Evolutionary conservation across 2,888 invertebrate genomes (phyloP), one percentile per base, ranked within the genome.

Genomic region (Cephalotes varians): DNA sequence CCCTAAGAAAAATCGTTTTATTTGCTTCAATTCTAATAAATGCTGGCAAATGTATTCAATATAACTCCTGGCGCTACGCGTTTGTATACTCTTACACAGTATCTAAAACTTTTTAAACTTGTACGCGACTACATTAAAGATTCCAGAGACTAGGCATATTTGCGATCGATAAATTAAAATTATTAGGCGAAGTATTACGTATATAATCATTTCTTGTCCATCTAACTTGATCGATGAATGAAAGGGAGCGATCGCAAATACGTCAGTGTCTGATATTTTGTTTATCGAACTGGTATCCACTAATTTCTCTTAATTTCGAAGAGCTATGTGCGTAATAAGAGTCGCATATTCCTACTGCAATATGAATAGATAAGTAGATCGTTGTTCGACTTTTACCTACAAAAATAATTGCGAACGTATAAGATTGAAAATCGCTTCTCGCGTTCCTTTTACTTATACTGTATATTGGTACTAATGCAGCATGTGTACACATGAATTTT

Each of bases 331-430:
- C 77, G 28, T 31, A 54, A 76, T 37, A 49, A 60, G 56, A 71
- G 12, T n/a, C 65, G 47, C 34, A 9, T 51, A 47, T 21, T 51
- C 9, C 31, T 54, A 31, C 10, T 44, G 56, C 56, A 77, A 56
- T n/a, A 69, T 3, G 40, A 21, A 77, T 47, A 74, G 7, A 69
- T 54, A 79, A 21, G 37, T 72, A 80, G 25, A 62, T 74, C 76
- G 77, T 81, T 72, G 80, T 62, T 60, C 37, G 73, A 73, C 25
- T 77, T 81, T 77, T 44, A 49, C 3, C 74, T 69, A 72, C 74
- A 47, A 79, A 77, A 79, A 79, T 71, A 79, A 69, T 2, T 69
- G 77, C 72, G 40, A 77, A 71, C n/a, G 10, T 65, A 37, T 25
- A 37, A 44, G 54, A 40, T 31, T 40, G 72, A 56, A 56, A 56